Evolutionary conservation across 1,140 invertebrate species (phyloP).

Genomic region (Lucilia cuprina): DNA sequence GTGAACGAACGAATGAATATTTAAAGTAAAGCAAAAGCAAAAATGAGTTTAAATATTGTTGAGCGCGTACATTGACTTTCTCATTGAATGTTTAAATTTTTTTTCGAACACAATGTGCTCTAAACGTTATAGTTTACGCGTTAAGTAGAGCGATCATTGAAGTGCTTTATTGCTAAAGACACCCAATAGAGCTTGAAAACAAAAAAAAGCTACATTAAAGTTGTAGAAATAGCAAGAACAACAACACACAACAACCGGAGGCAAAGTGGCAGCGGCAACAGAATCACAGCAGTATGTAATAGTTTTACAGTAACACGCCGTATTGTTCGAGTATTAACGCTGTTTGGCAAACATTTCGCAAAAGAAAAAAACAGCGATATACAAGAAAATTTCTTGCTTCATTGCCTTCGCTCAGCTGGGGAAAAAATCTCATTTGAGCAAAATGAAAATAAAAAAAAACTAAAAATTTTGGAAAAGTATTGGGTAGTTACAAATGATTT

Average conservation of each 20-base stretch:
- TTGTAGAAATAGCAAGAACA: neutral
- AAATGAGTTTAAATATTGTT: neutral
- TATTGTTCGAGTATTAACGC: neutral
- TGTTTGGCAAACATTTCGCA: neutral
- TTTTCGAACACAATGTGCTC: neutral
- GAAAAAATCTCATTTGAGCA: neutral
- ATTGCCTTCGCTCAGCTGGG: conserved; percentile 16
- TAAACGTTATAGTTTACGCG: conserved; percentile 28
- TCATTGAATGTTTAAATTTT: neutral
- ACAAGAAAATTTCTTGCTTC: conserved; percentile 22
- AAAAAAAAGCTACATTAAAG: neutral
- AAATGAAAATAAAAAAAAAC: neutral
- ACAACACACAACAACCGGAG: neutral
- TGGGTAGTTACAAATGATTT: too few relatives aligned
- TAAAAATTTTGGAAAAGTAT: neutral
- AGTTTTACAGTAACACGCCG: neutral
- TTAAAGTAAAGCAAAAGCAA: neutral
- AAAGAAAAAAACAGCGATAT: neutral
- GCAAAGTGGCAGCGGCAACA: neutral
- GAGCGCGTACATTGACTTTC: conserved; percentile 16
- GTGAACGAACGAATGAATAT: neutral
- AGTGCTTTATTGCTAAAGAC: conserved; percentile 23
- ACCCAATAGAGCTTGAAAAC: neutral
- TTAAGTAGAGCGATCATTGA: conserved; percentile 28
- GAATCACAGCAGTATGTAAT: conserved; percentile 2